Evolutionary conservation across 2,888 invertebrate genomes (phyloP).

Genomic region (Tricholauxania praeusta): DNA sequence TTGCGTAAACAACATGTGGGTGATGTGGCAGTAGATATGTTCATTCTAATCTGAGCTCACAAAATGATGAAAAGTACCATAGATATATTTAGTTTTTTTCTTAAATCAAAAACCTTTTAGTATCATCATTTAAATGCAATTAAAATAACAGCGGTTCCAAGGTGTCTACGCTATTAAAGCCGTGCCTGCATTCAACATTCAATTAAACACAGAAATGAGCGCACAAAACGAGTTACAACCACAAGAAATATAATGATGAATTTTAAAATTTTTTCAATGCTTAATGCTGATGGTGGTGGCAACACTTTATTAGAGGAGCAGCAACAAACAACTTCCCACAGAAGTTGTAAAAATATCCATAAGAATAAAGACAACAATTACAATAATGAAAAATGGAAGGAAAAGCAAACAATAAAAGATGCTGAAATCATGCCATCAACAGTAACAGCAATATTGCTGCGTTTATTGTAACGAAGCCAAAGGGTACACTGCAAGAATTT

Average conservation of each 20-base stretch:
- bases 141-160: constrained; percentile 4
- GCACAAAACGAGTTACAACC: constrained; percentile 5
- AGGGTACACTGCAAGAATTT: too few relatives aligned
- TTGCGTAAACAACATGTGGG: too few relatives aligned
- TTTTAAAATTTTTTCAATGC: neutral
- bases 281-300: neutral
- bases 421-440: constrained; percentile 63
- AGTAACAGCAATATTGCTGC: constrained; percentile 35
- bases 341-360: constrained; percentile 2
- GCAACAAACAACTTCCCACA: constrained; percentile 12
- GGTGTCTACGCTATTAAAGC: constrained; percentile 18
- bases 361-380: neutral
- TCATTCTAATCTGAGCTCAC: too few relatives aligned
- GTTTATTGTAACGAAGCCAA: too few relatives aligned
- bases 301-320: constrained; percentile 6
- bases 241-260: neutral
- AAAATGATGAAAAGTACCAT: too few relatives aligned
- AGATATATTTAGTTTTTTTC: too few relatives aligned
- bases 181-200: constrained; percentile 15
- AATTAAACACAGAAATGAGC: constrained; percentile 10
- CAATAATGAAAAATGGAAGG: neutral
- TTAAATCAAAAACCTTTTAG: too few relatives aligned
- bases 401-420: constrained; percentile 42
- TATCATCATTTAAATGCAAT: too few relatives aligned
- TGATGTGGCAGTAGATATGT: too few relatives aligned